Base-by-base conservation (phyloP, 2,113 vertebrate genomes). In the Pao palembangensis region DNA sequence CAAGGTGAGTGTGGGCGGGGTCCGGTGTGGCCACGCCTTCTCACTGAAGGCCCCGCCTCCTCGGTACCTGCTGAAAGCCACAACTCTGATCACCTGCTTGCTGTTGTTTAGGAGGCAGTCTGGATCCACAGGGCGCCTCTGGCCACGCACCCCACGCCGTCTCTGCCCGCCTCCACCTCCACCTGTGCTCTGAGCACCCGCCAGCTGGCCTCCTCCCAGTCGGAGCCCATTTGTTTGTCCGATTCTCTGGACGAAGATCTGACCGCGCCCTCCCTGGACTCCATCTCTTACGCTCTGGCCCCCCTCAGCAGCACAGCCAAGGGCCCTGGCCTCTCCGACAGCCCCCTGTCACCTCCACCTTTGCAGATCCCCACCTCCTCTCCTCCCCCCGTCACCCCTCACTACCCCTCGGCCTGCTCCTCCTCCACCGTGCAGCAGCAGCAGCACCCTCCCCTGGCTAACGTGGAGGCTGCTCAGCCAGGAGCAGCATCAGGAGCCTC, bases 171-270 rank as follows among this genome's bases (percentile, higher is more conserved):
- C 48, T 20, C 72, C 41, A 55, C 69, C 2, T 58, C 77, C 1
- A n/a, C n/a, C n/a, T n/a, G n/a, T 16, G 44, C 53, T 65, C 69
- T 19, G 52, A 49, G 25, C 85, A 89, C 43, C 91, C 82, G 0
- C 19, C 46, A 60, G 19, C 34, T 71, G 25, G 38, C 72, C 59
- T 43, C 83, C 76, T 75, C 91, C 56, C 84, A 92, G 82, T 80
- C 82, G 0, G 96, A 98, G 87, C 95, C 93, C 0, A 98, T 99
- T 88, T 98, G 94, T 80, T 89, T 98, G 56, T 97, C 96, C 0
- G 96, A 98, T 80, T 99, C 96, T 0, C 88, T 96, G 78, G 96
- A 99, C 50, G 96, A 98, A 82, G 94, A 98, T 66, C 90, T 97
- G 56, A 91, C 92, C 2, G 90, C 93, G 1, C 93, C 94, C 48